These are phyloP conservation scores for Dasyprocta punctata DNA, from an alignment of 2,113 vertebrate species.

Conservation along the genomic window DNA sequence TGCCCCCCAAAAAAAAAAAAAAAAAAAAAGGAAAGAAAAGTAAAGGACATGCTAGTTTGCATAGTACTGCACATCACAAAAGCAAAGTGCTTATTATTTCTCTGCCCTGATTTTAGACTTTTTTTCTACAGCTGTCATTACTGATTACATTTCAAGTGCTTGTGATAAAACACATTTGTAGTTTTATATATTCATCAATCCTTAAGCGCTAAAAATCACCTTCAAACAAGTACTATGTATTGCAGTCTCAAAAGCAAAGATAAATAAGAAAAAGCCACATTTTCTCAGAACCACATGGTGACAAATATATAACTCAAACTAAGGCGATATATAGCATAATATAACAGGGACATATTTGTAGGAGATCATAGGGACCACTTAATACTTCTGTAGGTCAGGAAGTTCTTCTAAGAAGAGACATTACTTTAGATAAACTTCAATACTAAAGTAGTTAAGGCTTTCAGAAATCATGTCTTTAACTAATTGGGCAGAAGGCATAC, in stretches of 20 bases:
- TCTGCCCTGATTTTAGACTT: neutral
- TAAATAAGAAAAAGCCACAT: neutral
- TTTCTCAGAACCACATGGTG: neutral
- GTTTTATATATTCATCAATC: neutral
- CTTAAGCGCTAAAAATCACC: neutral
- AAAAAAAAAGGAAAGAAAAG: neutral
- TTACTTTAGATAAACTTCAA: neutral
- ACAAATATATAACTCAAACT: neutral
- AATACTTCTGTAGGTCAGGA: neutral
- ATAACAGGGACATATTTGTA: neutral
- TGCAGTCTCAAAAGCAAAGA: neutral
- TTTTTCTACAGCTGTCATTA: neutral
- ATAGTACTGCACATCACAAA: neutral
- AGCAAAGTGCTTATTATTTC: neutral
- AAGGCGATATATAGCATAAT: neutral
- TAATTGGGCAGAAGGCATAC: neutral
- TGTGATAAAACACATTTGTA: neutral
- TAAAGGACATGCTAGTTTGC: neutral
- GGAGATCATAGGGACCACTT: neutral
- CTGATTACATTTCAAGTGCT: neutral
- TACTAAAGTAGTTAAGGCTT: neutral
- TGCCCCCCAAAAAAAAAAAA: no score
- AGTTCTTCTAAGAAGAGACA: neutral
- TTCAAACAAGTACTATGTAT: neutral
- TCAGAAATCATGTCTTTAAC: neutral